Percentiles rank a stretch among this genome's conserved stretches.
These are phyloP conservation scores for Rhogogaster chlorosoma DNA, from an alignment of 2,888 invertebrate species.

Conservation along the genomic window DNA sequence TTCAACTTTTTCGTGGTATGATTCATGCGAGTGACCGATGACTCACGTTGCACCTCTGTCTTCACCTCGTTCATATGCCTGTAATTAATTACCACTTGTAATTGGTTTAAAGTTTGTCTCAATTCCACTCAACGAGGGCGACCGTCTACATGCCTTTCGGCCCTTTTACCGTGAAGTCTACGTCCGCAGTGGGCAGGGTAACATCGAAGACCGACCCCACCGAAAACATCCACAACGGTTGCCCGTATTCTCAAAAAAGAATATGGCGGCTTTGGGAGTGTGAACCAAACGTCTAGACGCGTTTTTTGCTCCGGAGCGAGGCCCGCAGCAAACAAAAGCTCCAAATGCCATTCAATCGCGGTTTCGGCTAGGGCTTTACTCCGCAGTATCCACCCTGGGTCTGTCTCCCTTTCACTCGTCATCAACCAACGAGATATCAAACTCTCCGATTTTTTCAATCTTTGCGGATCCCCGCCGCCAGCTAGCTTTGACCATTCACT, in stretches of 20 bases:
- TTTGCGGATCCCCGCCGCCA: not conserved
- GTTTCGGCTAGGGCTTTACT: conserved; percentile 43
- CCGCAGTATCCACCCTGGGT: conserved; percentile 15
- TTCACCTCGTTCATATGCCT: not conserved
- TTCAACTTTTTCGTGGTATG: conserved; percentile 21
- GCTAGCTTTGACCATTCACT: not conserved
- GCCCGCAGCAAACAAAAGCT: conserved; percentile 55
- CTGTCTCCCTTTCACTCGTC: conserved; percentile 37
- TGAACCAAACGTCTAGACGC: conserved; percentile 58
- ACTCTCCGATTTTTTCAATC: conserved; percentile 33
- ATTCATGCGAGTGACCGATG: conserved; percentile 42
- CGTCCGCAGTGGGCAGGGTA: not conserved
- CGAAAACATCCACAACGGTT: conserved; percentile 43
- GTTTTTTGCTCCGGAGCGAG: conserved; percentile 61
- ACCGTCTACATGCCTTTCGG: not conserved
- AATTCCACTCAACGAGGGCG: conserved; percentile 21
- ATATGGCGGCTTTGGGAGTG: conserved; percentile 42
- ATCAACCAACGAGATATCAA: conserved; percentile 19
- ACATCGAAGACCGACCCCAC: not conserved
- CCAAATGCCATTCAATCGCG: conserved; percentile 49
- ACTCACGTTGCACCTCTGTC: conserved; percentile 28
- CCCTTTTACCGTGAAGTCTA: conserved; percentile 20
- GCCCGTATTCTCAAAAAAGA: conserved; percentile 44
- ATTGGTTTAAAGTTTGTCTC: conserved; percentile 7
- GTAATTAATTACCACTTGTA: conserved; percentile 37